These are phyloP conservation scores for Candidula unifasciata DNA, from an alignment of 2,888 invertebrate species.

Conservation along the genomic window DNA sequence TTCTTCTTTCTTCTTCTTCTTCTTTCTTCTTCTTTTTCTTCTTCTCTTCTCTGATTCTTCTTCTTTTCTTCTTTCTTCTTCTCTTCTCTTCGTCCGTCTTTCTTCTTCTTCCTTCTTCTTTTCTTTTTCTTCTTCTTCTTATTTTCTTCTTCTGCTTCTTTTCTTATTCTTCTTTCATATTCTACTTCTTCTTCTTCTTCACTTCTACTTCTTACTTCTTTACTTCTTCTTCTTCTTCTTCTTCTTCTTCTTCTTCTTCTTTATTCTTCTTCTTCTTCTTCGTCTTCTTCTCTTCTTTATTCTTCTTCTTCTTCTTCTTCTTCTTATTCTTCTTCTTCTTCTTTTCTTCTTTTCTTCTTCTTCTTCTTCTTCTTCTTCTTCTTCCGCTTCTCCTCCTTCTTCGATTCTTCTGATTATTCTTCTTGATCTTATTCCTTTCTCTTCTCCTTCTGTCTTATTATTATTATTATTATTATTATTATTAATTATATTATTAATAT, in stretches of 20 bases:
- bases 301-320: conserved; percentile 13
- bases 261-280: conserved; percentile 20
- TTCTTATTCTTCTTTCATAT: conserved; percentile 2
- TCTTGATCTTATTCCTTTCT: no score
- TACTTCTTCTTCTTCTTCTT: conserved; percentile 16
- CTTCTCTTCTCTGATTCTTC: not conserved
- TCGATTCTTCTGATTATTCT: no score
- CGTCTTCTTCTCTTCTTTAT: conserved; percentile 28
- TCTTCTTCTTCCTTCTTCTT: no score
- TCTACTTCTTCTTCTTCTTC: not conserved
- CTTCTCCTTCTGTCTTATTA: no score
- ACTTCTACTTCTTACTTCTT: not conserved
- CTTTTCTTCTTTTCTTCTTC: not conserved
- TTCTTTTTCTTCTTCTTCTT: no score
- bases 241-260: not conserved
- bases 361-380: conserved; percentile 21
- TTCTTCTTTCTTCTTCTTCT: not conserved
- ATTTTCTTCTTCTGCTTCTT: not conserved
- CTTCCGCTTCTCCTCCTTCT: not conserved
- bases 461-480: no score
- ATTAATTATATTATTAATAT: no score
- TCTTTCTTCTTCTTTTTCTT: not conserved
- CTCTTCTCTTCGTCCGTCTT: no score
- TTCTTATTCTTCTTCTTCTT: conserved; percentile 14
- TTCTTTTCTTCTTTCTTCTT: not conserved